phyloP scores from a whole-genome alignment of 53 echinoderm and acorn worm genomes.

The Pentamera pediparva region DNA sequence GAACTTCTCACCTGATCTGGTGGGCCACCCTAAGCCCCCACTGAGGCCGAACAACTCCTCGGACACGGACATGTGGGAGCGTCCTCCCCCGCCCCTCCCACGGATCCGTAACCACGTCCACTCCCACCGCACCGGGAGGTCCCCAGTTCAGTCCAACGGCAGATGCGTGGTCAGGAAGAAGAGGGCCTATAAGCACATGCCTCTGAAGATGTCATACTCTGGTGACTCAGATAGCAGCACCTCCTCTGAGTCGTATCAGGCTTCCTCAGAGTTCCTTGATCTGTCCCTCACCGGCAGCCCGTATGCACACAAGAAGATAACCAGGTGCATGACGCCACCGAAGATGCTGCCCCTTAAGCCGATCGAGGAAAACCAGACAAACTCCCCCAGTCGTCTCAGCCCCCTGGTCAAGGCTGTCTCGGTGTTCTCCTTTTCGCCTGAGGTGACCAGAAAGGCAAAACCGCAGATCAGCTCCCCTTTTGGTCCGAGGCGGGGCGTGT shows the following conservation, averaged over 20 bases:
- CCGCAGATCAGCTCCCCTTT: constrained; percentile 15
- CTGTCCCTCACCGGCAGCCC: not conserved
- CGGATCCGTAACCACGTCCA: not conserved
- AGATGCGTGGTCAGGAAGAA: not conserved
- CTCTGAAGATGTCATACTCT: constrained; percentile 14
- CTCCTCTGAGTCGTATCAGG: not conserved
- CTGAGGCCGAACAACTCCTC: not conserved
- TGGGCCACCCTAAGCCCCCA: not conserved
- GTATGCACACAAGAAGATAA: not conserved
- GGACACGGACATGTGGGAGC: not conserved
- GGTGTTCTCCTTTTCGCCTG: not conserved
- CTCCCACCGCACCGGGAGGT: constrained; percentile 13
- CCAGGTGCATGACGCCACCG: not conserved
- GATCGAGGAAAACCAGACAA: not conserved
- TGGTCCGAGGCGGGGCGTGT: constrained; percentile 7
- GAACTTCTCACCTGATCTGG: not conserved
- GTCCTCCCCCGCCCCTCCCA: constrained; percentile 28
- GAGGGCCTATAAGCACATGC: constrained; percentile 4
- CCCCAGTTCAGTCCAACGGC: not conserved
- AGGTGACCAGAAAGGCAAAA: not conserved
- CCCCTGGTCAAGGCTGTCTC: not conserved
- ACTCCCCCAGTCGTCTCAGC: not conserved
- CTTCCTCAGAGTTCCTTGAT: not conserved
- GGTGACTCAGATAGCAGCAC: constrained; percentile 8
- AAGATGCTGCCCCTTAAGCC: not conserved